phyloP scores from a whole-genome alignment of 2,797 vertebrate genomes.

The Sebastes vulpes region DNA sequence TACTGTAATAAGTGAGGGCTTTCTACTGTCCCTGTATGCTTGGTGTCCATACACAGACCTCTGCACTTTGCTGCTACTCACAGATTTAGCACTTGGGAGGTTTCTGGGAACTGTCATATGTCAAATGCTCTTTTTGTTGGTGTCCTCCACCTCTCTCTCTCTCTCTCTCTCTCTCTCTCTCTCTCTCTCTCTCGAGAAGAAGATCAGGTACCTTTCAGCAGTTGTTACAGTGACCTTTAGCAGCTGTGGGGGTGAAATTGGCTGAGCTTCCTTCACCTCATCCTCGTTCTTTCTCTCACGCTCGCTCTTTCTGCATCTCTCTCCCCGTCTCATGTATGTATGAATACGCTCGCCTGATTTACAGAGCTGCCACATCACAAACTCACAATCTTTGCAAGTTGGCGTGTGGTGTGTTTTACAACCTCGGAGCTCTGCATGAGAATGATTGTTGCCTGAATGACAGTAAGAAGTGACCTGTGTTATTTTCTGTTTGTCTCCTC shows the following conservation, averaged over 20 bases:
- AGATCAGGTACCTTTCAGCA: conserved; percentile 58
- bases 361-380: conserved; percentile 9
- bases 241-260: conserved; percentile 67
- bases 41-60: not conserved
- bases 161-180: not conserved
- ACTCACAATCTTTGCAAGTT: not conserved
- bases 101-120: conserved; percentile 54
- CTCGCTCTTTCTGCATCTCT: not conserved
- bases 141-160: conserved; percentile 20
- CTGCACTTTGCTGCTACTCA: conserved; percentile 19
- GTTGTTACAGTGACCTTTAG: conserved; percentile 82
- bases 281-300: conserved; percentile 8
- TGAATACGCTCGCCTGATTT: not conserved
- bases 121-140: conserved; percentile 60
- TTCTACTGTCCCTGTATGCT: not conserved
- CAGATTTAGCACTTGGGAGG: conserved; percentile 35
- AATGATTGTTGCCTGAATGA: not conserved
- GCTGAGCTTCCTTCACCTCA: conserved; percentile 49
- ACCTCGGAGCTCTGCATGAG: not conserved
- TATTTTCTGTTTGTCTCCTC: conserved; percentile 5
- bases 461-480: not conserved
- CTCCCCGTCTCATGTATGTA: not conserved
- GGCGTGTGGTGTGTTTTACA: not conserved
- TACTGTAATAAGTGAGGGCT: not conserved
- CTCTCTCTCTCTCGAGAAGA: conserved; percentile 51